Evolutionary conservation across 2,113 vertebrate species (phyloP), one percentile per base, ranked within the genome.

Genomic region (Octodon degus): DNA sequence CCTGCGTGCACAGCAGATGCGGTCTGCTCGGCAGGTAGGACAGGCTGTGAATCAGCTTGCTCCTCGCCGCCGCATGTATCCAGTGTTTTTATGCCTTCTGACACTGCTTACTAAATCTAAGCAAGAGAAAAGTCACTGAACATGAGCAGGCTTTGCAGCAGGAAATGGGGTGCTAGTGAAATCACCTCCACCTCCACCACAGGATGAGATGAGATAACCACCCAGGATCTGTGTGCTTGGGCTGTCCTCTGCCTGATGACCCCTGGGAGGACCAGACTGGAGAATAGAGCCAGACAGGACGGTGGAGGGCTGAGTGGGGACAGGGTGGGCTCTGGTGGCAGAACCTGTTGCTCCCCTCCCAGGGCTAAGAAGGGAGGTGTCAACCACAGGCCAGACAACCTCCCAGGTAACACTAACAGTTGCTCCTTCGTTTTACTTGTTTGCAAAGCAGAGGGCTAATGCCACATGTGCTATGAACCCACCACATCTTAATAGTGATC

Each of bases 401-500:
- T 97, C 76, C 96, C 89, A 96, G 97, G 97, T 62, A 53, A 97
- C 77, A 96, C 95, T 63, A 82, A 96, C 11, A 96, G 88, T 19
- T 81, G 94, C 62, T 82, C 96, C 89, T 97, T 97, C 89, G 94
- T 95, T 95, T 89, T 95, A 37, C 94, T 95, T 94, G 93, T 96
- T 98, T 89, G 97, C 97, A 97, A 97, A 74, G 10, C 34, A 97
- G 80, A 96, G 63, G 70, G 92, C 87, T 95, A 97, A 98, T 87
- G 86, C 91, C 97, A 95, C 72, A 89, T 95, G 98, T 93, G 77
- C 86, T 89, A 95, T 97, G 96, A 98, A 97, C 74, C 96, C 86
- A 95, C 94, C 25, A 11, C 0, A 90, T 13, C 30, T 85, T 65
- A 65, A 97, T 88, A 97, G 32, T 96, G 95, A 97, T 85, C 90